These are phyloP conservation scores for Catonia carolina DNA, from an alignment of 2,888 invertebrate species.

Conservation along the genomic window DNA sequence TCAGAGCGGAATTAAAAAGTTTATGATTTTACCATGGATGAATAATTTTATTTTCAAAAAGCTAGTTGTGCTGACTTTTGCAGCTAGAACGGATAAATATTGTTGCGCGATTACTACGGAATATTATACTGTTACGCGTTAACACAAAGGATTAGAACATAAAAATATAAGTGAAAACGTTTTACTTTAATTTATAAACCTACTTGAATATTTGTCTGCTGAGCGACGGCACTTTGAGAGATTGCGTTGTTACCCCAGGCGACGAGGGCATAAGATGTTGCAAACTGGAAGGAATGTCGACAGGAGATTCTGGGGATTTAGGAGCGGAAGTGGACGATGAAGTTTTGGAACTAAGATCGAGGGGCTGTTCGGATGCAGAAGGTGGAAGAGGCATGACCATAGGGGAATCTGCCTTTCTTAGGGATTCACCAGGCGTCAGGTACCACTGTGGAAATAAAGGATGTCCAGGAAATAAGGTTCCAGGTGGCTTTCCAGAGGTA, in stretches of 20 bases:
- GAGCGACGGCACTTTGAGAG: constrained; percentile 39
- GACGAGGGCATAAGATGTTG: constrained; percentile 31
- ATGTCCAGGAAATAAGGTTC: constrained; percentile 33
- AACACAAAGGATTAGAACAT: too few species aligned
- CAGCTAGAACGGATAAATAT: too few species aligned
- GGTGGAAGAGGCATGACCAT: constrained; percentile 43
- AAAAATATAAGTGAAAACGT: too few species aligned
- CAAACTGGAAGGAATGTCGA: constrained; percentile 34
- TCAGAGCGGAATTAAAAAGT: too few species aligned
- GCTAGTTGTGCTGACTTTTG: too few species aligned
- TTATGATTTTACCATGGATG: too few species aligned
- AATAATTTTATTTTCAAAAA: too few species aligned
- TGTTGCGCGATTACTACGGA: too few species aligned
- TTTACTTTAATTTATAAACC: too few species aligned
- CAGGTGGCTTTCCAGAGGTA: constrained; percentile 43
- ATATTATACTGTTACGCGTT: too few species aligned
- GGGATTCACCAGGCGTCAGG: constrained; percentile 35
- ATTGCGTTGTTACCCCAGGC: constrained; percentile 20
- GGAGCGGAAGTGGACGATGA: constrained; percentile 25
- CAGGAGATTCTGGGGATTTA: constrained; percentile 29
- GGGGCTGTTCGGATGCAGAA: constrained; percentile 59
- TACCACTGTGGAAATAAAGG: constrained; percentile 43
- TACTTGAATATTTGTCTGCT: constrained; percentile 58
- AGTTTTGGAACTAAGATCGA: constrained; percentile 79
- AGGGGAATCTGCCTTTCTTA: constrained; percentile 35